Evolutionary conservation across 2,113 vertebrate genomes (phyloP).

Genomic region (Lucifuga dentata): DNA sequence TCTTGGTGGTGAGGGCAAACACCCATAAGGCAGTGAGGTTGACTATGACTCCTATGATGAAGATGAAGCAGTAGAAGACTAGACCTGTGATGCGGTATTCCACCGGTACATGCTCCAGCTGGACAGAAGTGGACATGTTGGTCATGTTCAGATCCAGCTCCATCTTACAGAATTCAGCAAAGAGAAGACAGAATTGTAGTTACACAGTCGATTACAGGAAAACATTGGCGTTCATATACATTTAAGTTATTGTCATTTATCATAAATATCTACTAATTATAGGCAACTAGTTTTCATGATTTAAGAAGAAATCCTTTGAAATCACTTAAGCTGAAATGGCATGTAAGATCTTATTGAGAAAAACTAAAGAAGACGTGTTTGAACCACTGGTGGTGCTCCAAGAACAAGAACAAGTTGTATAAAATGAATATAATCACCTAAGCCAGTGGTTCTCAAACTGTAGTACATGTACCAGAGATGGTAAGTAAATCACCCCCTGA

Average conservation of each 20-base stretch:
- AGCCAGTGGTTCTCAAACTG: too few species aligned
- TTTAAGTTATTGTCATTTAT: not conserved
- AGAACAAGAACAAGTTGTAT: too few species aligned
- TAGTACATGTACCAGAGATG: too few species aligned
- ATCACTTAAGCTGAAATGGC: not conserved
- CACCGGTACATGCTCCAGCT: constrained; percentile 70
- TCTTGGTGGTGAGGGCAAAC: constrained; percentile 96
- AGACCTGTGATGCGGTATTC: constrained; percentile 87
- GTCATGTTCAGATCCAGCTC: constrained; percentile 55
- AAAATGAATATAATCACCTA: too few species aligned
- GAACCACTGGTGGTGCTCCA: too few species aligned
- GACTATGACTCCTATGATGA: constrained; percentile 88
- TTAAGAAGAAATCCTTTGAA: not conserved
- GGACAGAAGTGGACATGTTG: constrained; percentile 41
- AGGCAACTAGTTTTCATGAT: constrained; percentile 5
- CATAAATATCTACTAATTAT: not conserved
- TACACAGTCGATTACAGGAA: not conserved
- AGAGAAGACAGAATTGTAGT: too few species aligned
- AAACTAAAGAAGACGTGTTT: too few species aligned
- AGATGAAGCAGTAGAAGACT: constrained; percentile 90
- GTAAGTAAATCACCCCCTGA: too few species aligned
- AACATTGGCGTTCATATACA: not conserved
- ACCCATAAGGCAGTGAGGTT: constrained; percentile 95
- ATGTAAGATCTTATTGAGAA: not conserved
- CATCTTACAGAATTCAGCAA: constrained; percentile 43